phyloP scores from a whole-genome alignment of 2,797 vertebrate genomes.

The Silurus aristotelis region DNA sequence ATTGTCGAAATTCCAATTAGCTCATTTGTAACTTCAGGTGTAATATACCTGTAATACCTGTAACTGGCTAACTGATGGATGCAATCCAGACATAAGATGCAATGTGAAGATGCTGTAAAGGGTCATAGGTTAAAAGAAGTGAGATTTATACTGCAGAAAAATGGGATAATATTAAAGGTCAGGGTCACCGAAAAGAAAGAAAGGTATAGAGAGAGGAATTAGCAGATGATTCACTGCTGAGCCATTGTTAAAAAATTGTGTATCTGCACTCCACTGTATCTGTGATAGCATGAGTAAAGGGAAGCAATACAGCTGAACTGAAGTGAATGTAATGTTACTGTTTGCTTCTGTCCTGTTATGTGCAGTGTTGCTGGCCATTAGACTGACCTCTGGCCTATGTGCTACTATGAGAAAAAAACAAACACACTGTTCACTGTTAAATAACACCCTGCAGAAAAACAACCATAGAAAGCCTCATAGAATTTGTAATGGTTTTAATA shows the following conservation, averaged over 20 bases:
- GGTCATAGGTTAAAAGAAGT: background rate
- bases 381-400: background rate
- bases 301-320: background rate
- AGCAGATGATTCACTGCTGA: background rate
- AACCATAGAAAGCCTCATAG: no score
- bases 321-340: background rate
- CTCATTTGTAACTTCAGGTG: background rate
- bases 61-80: background rate
- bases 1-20: background rate
- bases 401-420: background rate
- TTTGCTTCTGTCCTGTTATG: background rate
- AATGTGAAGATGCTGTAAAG: background rate
- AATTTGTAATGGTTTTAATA: no score
- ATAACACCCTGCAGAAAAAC: no score
- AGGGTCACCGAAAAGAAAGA: background rate
- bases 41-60: background rate
- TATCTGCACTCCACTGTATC: background rate
- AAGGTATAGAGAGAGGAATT: background rate
- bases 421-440: no score
- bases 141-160: background rate
- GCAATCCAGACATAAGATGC: background rate
- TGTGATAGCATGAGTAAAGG: background rate
- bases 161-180: background rate
- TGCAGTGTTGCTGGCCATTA: slow-evolving; percentile 1
- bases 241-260: background rate